Evolutionary conservation across 2,888 invertebrate genomes (phyloP).

Genomic region (Trachelus stipa): DNA sequence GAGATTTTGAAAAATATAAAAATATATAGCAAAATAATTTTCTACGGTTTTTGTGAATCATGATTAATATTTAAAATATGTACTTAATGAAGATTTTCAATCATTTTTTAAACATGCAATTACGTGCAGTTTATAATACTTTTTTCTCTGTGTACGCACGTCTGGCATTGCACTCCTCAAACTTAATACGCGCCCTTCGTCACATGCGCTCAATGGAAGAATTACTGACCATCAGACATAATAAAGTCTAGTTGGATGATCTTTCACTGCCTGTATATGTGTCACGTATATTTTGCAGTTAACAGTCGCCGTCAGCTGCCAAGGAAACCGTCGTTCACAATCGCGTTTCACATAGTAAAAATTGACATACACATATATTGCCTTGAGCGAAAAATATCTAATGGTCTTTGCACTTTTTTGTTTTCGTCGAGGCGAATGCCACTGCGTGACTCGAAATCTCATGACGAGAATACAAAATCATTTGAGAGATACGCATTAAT

Average conservation of each 20-base stretch:
- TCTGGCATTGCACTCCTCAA: not conserved
- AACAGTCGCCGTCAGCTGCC: not conserved
- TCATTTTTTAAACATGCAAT: not conserved
- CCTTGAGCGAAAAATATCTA: not conserved
- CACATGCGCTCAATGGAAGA: constrained; percentile 53
- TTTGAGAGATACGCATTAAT: not conserved
- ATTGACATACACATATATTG: not conserved
- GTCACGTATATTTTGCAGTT: not conserved
- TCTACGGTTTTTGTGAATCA: not conserved
- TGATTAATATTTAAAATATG: not conserved
- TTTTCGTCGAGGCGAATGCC: not conserved
- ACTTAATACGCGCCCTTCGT: constrained; percentile 7
- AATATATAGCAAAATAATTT: not conserved
- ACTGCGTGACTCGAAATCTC: not conserved
- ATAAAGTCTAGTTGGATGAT: constrained; percentile 37
- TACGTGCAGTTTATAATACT: not conserved
- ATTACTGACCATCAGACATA: constrained; percentile 44
- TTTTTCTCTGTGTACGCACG: not conserved
- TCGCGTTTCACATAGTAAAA: not conserved
- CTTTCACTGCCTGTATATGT: not conserved
- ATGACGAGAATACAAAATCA: not conserved
- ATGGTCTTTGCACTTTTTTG: not conserved
- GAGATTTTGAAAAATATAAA: not conserved
- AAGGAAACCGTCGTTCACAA: not conserved
- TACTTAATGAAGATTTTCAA: not conserved